phyloP scores from a whole-genome alignment of 2,113 vertebrate genomes.

The Ictalurus furcatus region DNA sequence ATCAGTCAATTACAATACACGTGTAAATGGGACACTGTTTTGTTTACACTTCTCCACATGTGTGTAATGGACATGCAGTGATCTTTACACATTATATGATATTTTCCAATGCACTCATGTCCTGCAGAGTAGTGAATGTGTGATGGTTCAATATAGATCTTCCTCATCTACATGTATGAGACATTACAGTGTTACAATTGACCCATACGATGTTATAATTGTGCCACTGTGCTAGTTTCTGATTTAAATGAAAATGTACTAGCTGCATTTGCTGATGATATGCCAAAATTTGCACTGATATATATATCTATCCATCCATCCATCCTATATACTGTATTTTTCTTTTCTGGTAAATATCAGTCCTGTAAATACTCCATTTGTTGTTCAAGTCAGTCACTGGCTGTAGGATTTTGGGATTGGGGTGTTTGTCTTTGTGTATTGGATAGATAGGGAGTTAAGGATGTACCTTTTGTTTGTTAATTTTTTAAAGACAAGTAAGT shows the following conservation, averaged over 20 bases:
- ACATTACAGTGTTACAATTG: background rate
- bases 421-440: background rate
- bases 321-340: background rate
- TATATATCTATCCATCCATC: too few relatives aligned
- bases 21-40: background rate
- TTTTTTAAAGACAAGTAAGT: background rate
- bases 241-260: background rate
- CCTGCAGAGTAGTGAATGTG: too few relatives aligned
- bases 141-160: too few relatives aligned
- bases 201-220: background rate
- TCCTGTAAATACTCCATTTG: background rate
- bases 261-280: too few relatives aligned
- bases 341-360: background rate
- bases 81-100: background rate
- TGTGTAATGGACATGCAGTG: background rate
- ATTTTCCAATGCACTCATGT: too few relatives aligned
- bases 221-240: background rate
- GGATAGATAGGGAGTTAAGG: background rate
- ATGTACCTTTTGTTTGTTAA: background rate
- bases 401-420: background rate
- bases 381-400: background rate
- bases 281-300: background rate
- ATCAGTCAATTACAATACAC: background rate
- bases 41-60: too few relatives aligned
- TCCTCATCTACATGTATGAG: background rate